A percentile compares a stretch with the other conserved stretches of the same genome.
Conservation (phyloP, 2,888 invertebrate species). For the Hemistola chrysoprasaria region DNA sequence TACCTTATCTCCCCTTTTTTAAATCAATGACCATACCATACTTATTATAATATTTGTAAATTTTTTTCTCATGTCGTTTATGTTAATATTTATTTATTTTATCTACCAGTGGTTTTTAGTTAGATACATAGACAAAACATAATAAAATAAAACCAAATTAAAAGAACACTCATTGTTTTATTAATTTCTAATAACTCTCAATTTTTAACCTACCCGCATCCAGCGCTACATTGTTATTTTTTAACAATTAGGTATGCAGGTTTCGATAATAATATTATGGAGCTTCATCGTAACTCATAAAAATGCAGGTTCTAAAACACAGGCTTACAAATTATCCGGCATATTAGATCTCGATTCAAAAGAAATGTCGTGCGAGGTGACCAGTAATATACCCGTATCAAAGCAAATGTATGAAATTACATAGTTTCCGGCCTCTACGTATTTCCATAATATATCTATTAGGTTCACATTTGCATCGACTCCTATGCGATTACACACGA, state of each 20-base stretch:
- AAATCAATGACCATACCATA: too few relatives aligned
- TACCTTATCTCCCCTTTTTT: too few relatives aligned
- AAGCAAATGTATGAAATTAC: conserved; percentile 31
- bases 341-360: conserved; percentile 22
- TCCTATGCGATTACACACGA: conserved; percentile 42
- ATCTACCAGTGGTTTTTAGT: conserved; percentile 7
- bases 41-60: too few relatives aligned
- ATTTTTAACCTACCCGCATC: background rate
- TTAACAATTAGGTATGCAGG: too few relatives aligned
- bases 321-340: conserved; percentile 7
- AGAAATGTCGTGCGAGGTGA: conserved; percentile 22
- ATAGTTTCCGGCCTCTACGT: conserved; percentile 23
- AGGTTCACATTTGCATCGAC: conserved; percentile 37
- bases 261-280: too few relatives aligned
- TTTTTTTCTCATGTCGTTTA: too few relatives aligned
- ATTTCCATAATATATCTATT: conserved; percentile 34
- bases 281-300: background rate
- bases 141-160: conserved; percentile 29
- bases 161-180: background rate
- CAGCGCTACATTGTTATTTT: background rate
- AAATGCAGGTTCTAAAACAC: conserved; percentile 8
- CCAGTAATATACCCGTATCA: conserved; percentile 25
- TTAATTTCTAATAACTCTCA: background rate
- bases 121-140: conserved; percentile 9
- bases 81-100: background rate